Percentiles rank a stretch among this genome's conserved stretches.
Conservation (phyloP, 92 coral and sea anemone genomes). For the Bergia puertoricense region DNA sequence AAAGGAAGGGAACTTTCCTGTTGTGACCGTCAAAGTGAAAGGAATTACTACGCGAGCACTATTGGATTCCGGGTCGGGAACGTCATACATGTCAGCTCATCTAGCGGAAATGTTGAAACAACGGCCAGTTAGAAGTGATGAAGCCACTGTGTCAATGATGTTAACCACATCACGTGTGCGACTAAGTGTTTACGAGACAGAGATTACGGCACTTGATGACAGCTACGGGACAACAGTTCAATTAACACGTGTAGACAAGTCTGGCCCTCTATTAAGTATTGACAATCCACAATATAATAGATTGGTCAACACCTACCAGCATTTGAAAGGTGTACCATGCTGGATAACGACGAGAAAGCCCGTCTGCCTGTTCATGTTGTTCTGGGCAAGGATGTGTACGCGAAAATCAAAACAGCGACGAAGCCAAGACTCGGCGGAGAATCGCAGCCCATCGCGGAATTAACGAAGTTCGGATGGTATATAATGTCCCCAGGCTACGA, state of each 20-base stretch:
- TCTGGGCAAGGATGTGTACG: constrained; percentile 34
- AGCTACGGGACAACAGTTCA: constrained; percentile 1
- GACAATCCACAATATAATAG: constrained; percentile 14
- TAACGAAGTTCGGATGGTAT: constrained; percentile 28
- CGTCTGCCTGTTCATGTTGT: constrained; percentile 31
- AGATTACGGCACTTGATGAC: constrained; percentile 4
- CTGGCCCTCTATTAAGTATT: constrained; percentile 3
- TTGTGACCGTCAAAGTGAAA: constrained; percentile 24
- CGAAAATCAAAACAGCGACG: constrained; percentile 27
- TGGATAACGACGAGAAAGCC: constrained; percentile 18
- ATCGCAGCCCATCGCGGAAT: constrained; percentile 33
- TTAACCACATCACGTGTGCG: background rate
- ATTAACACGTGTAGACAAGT: constrained; percentile 23
- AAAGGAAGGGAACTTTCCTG: constrained; percentile 30
- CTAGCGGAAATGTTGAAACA: constrained; percentile 18
- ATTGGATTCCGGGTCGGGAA: constrained; percentile 37
- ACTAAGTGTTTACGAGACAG: background rate
- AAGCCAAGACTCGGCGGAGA: constrained; percentile 25
- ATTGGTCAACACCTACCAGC: constrained; percentile 12
- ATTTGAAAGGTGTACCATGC: constrained; percentile 22
- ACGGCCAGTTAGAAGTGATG: constrained; percentile 8
- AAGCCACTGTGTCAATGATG: constrained; percentile 3
- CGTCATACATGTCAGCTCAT: constrained; percentile 30
- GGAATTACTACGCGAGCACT: constrained; percentile 21
- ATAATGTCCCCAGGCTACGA: constrained; percentile 32